Conservation (phyloP, 2,797 vertebrate species). For the Siniperca undulata region DNA sequence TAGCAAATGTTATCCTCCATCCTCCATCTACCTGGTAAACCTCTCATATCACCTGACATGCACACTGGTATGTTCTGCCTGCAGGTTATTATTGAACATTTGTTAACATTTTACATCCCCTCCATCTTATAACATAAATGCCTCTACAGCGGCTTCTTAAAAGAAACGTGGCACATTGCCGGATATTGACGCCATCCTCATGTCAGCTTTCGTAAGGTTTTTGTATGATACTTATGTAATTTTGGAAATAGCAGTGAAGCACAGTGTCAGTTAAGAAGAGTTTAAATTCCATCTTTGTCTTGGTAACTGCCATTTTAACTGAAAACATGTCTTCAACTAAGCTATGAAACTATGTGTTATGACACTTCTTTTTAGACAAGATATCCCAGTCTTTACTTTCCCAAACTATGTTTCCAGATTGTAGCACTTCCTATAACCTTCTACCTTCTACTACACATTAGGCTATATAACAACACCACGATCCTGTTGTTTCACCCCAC, state of each 20-base stretch:
- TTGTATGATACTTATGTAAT: slow-evolving; percentile 1
- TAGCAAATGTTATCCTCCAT: slow-evolving; percentile 3
- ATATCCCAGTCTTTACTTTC: not conserved
- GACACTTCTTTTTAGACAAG: not conserved
- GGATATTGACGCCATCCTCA: not conserved
- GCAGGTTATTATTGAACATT: slow-evolving; percentile 45
- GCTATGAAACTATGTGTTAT: not conserved
- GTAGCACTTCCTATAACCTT: slow-evolving; percentile 9
- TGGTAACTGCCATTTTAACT: slow-evolving; percentile 2
- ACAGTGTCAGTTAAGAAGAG: slow-evolving; percentile 13
- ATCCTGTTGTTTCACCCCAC: slow-evolving; percentile 23
- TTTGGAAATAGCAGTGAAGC: slow-evolving; percentile 23
- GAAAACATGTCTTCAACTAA: slow-evolving; percentile 1
- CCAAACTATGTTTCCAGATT: slow-evolving; percentile 13
- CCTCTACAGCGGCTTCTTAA: not conserved
- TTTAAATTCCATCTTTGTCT: not conserved
- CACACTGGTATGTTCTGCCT: slow-evolving; percentile 36
- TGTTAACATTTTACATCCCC: slow-evolving; percentile 19
- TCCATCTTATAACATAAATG: slow-evolving; percentile 12
- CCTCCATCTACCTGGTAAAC: slow-evolving; percentile 8
- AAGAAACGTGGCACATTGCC: not conserved
- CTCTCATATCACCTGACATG: slow-evolving; percentile 34
- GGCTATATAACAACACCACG: not conserved
- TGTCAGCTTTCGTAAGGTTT: not conserved
- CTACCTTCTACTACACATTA: not conserved